A percentile compares a stretch with the other conserved stretches of the same genome.
These are phyloP conservation scores for Gastrophysa polygoni DNA, from an alignment of 2,888 invertebrate genomes.

Conservation along the genomic window DNA sequence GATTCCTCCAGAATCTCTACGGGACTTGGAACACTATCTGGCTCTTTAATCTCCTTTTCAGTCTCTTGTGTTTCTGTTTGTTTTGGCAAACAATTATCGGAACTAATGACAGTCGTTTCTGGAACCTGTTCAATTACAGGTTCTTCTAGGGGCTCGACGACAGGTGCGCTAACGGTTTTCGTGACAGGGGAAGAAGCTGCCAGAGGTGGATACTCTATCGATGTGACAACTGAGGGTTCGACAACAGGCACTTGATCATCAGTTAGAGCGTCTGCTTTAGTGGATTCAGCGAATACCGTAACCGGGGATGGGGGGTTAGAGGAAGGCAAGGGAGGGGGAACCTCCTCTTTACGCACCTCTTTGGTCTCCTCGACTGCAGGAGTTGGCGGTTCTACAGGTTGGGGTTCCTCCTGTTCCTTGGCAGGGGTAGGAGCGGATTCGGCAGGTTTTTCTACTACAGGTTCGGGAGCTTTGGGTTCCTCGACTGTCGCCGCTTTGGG, in stretches of 20 bases:
- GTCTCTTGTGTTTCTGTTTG: conserved; percentile 12
- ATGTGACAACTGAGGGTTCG: conserved; percentile 16
- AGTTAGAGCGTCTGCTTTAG: conserved; percentile 63
- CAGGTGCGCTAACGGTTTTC: not conserved
- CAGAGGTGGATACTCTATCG: conserved; percentile 15
- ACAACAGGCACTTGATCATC: conserved; percentile 43
- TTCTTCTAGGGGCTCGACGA: not conserved
- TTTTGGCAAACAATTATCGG: conserved; percentile 8
- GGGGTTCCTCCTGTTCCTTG: conserved; percentile 41
- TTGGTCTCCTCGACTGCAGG: conserved; percentile 49
- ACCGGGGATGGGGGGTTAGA: conserved; percentile 78
- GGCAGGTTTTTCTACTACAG: conserved; percentile 35
- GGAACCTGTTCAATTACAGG: not conserved
- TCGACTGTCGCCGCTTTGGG: conserved; percentile 31
- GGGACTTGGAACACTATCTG: not conserved
- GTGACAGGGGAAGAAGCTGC: conserved; percentile 11
- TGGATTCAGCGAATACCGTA: conserved; percentile 74
- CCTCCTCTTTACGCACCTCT: conserved; percentile 68
- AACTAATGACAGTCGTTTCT: not conserved
- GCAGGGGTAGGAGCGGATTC: conserved; percentile 42
- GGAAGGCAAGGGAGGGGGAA: conserved; percentile 75
- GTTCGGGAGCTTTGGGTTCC: conserved; percentile 37
- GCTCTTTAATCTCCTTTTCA: conserved; percentile 14
- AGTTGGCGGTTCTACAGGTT: conserved; percentile 36
- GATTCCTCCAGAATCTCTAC: not conserved